A percentile compares a stretch with the other conserved stretches of the same genome.
phyloP scores from a whole-genome alignment of 1,140 invertebrate species.

The Epicauta chinensis region DNA sequence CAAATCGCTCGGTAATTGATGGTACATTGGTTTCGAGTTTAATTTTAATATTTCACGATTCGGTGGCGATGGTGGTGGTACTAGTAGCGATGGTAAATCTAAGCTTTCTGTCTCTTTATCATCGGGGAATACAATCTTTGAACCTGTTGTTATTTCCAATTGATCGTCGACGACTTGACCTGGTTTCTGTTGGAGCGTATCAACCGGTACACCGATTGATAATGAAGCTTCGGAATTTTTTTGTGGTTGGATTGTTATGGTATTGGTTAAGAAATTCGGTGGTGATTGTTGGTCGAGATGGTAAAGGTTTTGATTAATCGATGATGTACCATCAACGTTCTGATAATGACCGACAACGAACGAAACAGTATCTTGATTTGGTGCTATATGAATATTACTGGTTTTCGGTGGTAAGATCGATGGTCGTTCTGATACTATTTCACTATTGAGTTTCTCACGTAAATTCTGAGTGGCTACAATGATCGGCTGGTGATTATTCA shows the following conservation, averaged over 20 bases:
- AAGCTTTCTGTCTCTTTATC: slow-evolving; percentile 26
- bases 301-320: slow-evolving; percentile 12
- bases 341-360: slow-evolving; percentile 58
- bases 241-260: slow-evolving; percentile 37
- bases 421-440: slow-evolving; percentile 31
- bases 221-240: slow-evolving; percentile 38
- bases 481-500: slow-evolving; percentile 28
- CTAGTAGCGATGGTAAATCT: slow-evolving; percentile 16
- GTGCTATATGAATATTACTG: slow-evolving; percentile 56
- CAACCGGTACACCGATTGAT: slow-evolving; percentile 37
- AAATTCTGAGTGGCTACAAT: slow-evolving; percentile 39
- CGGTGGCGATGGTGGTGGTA: slow-evolving; percentile 13
- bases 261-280: slow-evolving; percentile 13
- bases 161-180: slow-evolving; percentile 41
- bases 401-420: slow-evolving; percentile 45
- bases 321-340: slow-evolving; percentile 45
- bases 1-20: slow-evolving; percentile 41
- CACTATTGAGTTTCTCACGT: slow-evolving; percentile 38
- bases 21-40: slow-evolving; percentile 41
- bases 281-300: too few species aligned
- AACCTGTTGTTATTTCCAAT: slow-evolving; percentile 26
- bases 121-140: slow-evolving; percentile 40
- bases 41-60: slow-evolving; percentile 37
- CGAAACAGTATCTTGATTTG: slow-evolving; percentile 55
- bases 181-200: slow-evolving; percentile 31